Evolutionary conservation across 1,140 invertebrate species (phyloP), one percentile per base, ranked within the genome.

Genomic region (Drosophila nigrodunni): DNA sequence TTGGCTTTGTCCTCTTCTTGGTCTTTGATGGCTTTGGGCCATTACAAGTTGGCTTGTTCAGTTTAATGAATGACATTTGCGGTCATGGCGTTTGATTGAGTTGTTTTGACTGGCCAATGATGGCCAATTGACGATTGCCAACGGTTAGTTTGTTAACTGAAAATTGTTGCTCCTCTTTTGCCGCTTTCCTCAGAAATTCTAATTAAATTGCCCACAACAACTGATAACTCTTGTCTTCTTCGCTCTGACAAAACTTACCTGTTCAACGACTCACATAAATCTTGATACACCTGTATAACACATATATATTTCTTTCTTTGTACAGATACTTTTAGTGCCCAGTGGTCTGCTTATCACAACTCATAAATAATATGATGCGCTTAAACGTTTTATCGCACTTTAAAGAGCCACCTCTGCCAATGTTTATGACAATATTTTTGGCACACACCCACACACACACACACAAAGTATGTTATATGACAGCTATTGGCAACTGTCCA

Each of bases 321-420:
- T 52, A 18, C 55, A 30, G 25, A 30, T 30, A 30, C 25, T 30
- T 30, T 30, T 30, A 30, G 25, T 30, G 25, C 67, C 71, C 67
- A 64, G 39, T 25, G 72, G 57, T 78, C 71, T 78, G 55, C 55
- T 65, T 86, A 86, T 86, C 82, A 73, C 30, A 8, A 7, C 46
- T 21, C 83, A 88, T 87, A 88, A 88, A 87, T 87, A 74, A 82
- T 83, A 58, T 78, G 85, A 87, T 83, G 83, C 83, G 83, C 83
- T 77, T 87, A 82, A 87, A 79, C 83, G 83, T 88, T 87, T 87
- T 87, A 87, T 87, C 83, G 83, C 83, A 82, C 37, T 88, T 87
- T 87, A 80, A 87, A 87, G 69, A 71, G 77, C 61, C 77, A 59
- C 60, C 78, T 46, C 37, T 34, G 21, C 10, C 66, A 44, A 82